Base-by-base conservation (phyloP, 2,888 invertebrate genomes). In the Liopterus haemorrhoidalis region DNA sequence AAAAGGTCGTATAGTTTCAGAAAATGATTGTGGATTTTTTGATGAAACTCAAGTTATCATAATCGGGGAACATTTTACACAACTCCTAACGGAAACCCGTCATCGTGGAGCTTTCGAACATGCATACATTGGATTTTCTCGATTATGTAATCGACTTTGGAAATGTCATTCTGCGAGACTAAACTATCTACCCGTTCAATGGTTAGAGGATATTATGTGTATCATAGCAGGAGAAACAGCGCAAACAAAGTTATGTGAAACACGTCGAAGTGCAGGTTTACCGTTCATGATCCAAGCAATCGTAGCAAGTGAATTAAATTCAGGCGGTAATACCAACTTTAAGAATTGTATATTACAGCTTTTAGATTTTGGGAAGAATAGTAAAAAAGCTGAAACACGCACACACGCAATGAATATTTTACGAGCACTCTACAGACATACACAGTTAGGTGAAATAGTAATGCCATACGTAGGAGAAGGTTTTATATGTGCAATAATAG, bases 21-120 rank as follows among this genome's bases (percentile, higher is more conserved):
- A 54, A 53, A 49, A 57, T 45, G 20, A 46, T 2, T 38, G 19
- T 14, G 70, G 71, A 12, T 61, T 76, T 4, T 58, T 82, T 21
- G 60, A 62, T 1, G 66, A 68, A 18, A 58, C 64, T 1, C 71
- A 79, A 57, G 62, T 86, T 37, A 48, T 68, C 1, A 58, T 63
- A 18, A 78, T 86, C 30, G 85, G 85, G 0, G 74, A 77, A 18
- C 81, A 82, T 59, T 81, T 86, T 59, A 76, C 80, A 1, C 58
- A 68, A 3, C 68, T 87, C 22, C 73, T 90, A 16, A 70, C 78
- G 0, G 78, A 81, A 62, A 88, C 91, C 1, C 89, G 91, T 64
- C 97, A 97, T 68, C 75, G 94, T 48, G 97, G 97, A 2, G 96
- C 96, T n/a, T 95, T 96, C 67, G 96, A 97, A 63, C 89, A 94